These are phyloP conservation scores for Hormiphora californensis DNA, from an alignment of 37 sponge, comb jelly and placozoan species.

Conservation along the genomic window DNA sequence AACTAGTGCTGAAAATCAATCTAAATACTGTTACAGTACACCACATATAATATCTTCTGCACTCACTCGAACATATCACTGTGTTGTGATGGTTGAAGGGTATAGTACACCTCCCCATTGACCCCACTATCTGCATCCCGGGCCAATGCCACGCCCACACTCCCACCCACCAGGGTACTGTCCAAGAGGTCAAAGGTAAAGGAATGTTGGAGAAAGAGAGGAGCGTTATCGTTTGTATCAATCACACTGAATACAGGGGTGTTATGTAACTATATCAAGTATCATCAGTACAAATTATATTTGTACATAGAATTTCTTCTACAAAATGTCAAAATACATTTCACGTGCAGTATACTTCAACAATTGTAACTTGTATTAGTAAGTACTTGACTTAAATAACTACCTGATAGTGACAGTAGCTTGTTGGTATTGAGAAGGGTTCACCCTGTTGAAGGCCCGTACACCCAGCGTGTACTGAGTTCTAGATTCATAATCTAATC, in stretches of 20 bases:
- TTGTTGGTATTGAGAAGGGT: neutral
- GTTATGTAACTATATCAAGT: too few species aligned
- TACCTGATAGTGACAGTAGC: neutral
- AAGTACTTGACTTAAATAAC: neutral
- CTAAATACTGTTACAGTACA: too few species aligned
- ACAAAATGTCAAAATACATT: neutral
- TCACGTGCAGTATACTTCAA: neutral
- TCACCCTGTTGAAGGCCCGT: neutral
- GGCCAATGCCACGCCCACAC: constrained; percentile 34
- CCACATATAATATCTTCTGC: too few species aligned
- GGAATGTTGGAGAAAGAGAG: neutral
- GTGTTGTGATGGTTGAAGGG: neutral
- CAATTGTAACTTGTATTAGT: too few species aligned
- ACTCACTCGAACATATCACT: constrained; percentile 37
- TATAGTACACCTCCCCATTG: constrained; percentile 31
- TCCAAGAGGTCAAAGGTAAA: constrained; percentile 7
- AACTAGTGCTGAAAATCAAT: too few species aligned
- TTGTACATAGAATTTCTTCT: neutral
- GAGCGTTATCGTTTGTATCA: constrained; percentile 22
- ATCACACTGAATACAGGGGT: neutral
- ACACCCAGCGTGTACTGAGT: constrained; percentile 1
- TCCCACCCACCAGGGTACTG: neutral
- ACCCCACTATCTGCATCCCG: constrained; percentile 36
- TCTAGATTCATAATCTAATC: neutral
- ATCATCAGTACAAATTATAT: neutral